Conservation (phyloP, 2,888 invertebrate genomes). For the Agriopis leucophaearia region DNA sequence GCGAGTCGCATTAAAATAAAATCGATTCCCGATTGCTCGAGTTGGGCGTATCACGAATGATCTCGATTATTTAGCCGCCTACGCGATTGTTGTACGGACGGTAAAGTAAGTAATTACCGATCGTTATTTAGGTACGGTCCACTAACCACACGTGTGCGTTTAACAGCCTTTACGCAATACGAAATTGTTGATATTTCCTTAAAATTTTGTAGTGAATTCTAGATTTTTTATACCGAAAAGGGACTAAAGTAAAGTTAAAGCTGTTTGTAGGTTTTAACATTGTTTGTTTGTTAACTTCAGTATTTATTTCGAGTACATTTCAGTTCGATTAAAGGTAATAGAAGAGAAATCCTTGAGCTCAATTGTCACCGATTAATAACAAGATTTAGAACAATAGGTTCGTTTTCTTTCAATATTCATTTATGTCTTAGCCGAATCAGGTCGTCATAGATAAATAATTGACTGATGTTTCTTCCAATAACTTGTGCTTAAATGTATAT, state of each 20-base stretch:
- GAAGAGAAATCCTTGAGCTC: too few species aligned
- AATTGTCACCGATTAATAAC: too few species aligned
- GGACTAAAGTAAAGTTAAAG: neutral
- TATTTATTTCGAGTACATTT: too few species aligned
- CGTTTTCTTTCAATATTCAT: too few species aligned
- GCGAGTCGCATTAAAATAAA: slow-evolving; percentile 64
- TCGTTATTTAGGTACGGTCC: slow-evolving; percentile 44
- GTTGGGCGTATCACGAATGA: slow-evolving; percentile 32
- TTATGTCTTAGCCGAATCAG: too few species aligned
- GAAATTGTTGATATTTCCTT: neutral
- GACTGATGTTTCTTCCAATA: too few species aligned
- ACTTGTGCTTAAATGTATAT: too few species aligned
- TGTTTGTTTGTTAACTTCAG: too few species aligned
- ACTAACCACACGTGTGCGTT: slow-evolving; percentile 11
- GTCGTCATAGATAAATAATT: too few species aligned
- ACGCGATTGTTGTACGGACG: slow-evolving; percentile 60
- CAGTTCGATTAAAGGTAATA: too few species aligned
- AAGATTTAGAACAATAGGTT: too few species aligned
- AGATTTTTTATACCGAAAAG: slow-evolving; percentile 10
- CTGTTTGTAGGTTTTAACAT: too few species aligned
- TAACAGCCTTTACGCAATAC: slow-evolving; percentile 18
- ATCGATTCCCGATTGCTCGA: slow-evolving; percentile 61
- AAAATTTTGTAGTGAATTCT: neutral
- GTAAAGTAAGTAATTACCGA: slow-evolving; percentile 54
- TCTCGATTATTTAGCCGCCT: slow-evolving; percentile 61